A percentile compares a stretch with the other conserved stretches of the same genome.
phyloP scores from a whole-genome alignment of 2,797 vertebrate genomes.

The Falco rusticolus region DNA sequence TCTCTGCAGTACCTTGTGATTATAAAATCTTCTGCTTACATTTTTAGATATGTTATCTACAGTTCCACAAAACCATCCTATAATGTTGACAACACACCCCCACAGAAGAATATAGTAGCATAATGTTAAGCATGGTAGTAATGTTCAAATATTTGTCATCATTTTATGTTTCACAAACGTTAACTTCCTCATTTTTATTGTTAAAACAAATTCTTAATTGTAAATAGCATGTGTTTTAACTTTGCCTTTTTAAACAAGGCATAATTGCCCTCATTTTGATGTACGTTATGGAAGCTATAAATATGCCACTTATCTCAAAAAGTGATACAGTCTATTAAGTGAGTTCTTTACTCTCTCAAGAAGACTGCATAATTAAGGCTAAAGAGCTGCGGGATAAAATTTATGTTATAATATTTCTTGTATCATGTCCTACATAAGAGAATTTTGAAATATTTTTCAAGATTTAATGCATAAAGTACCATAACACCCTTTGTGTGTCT shows the following conservation, averaged over 20 bases:
- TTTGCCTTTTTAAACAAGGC: not conserved
- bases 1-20: not conserved
- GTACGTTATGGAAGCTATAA: conserved; percentile 30
- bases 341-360: conserved; percentile 23
- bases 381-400: conserved; percentile 56
- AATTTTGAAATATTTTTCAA: conserved; percentile 21
- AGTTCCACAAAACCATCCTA: not conserved
- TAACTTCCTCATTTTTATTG: not conserved
- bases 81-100: not conserved
- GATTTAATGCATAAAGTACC: not conserved
- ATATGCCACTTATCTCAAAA: conserved; percentile 54
- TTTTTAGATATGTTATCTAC: not conserved
- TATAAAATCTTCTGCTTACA: not conserved
- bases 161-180: not conserved
- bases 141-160: not conserved
- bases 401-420: conserved; percentile 40
- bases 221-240: not conserved
- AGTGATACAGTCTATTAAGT: conserved; percentile 46
- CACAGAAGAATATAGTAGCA: not conserved
- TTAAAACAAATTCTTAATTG: conserved; percentile 7
- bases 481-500: not conserved
- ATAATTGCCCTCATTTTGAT: conserved; percentile 9
- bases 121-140: not conserved
- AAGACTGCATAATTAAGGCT: conserved; percentile 55
- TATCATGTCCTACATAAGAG: conserved; percentile 7